Conservation (phyloP, 2,797 vertebrate species). For the Sebastes diploproa region DNA sequence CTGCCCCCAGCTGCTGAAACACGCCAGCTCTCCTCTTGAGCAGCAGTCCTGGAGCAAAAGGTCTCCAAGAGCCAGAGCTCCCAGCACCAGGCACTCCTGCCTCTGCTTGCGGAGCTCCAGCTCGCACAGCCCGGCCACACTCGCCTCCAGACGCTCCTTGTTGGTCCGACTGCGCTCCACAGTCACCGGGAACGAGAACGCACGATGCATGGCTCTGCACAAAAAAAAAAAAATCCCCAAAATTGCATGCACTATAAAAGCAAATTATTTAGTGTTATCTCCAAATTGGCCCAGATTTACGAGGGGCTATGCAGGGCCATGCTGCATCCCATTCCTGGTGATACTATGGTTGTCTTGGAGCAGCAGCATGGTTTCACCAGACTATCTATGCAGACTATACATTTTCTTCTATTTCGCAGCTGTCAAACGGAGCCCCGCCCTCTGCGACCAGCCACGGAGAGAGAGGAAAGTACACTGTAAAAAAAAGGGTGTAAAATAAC, state of each 20-base stretch:
- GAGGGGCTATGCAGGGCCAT: conserved; percentile 41
- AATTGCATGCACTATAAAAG: neutral
- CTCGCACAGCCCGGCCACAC: conserved; percentile 88
- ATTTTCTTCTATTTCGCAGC: conserved; percentile 73
- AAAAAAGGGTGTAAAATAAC: too few relatives aligned
- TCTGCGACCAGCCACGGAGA: conserved; percentile 27
- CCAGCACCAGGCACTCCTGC: conserved; percentile 89
- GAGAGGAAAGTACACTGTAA: conserved; percentile 19
- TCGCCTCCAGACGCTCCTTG: conserved; percentile 88
- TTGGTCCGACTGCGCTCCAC: conserved; percentile 87
- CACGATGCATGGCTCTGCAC: conserved; percentile 80
- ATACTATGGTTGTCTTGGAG: conserved; percentile 35
- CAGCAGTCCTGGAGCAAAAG: conserved; percentile 56
- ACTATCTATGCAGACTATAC: conserved; percentile 41
- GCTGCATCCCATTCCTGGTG: conserved; percentile 34
- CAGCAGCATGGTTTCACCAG: conserved; percentile 53
- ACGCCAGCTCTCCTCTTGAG: conserved; percentile 61
- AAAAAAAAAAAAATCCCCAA: neutral
- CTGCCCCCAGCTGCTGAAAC: conserved; percentile 77
- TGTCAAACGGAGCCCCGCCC: conserved; percentile 80
- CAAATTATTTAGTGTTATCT: neutral
- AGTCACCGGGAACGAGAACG: conserved; percentile 85
- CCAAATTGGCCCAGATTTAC: conserved; percentile 22
- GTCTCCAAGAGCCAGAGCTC: conserved; percentile 84
- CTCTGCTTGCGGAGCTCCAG: conserved; percentile 88